These are phyloP conservation scores for Nemopilema nomurai DNA, from an alignment of 30 jellyfish, hydroid and myxozoan genomes.

Conservation along the genomic window DNA sequence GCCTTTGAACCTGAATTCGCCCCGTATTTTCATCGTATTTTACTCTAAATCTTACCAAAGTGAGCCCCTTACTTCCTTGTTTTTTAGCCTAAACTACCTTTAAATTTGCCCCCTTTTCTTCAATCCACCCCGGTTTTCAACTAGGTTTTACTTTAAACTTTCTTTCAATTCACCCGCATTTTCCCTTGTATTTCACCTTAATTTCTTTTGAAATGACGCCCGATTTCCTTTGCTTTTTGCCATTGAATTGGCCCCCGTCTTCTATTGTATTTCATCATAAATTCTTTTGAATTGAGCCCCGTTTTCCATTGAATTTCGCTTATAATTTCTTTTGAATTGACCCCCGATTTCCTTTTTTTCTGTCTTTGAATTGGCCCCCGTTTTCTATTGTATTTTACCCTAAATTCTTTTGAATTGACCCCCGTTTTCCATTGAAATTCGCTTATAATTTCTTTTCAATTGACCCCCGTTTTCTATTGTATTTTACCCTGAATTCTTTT, in stretches of 20 bases:
- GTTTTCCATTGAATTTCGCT: neutral
- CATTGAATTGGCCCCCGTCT: no score
- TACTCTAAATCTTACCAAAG: no score
- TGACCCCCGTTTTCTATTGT: neutral
- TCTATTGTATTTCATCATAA: neutral
- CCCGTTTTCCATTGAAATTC: neutral
- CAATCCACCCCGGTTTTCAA: neutral
- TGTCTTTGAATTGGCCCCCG: neutral
- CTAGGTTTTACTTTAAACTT: neutral
- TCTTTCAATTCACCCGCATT: neutral
- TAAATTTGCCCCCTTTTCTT: neutral
- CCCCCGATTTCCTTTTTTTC: neutral
- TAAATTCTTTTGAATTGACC: neutral
- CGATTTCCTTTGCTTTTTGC: no score
- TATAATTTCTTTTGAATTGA: no score
- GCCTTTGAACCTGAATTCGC: no score
- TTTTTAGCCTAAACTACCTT: no score
- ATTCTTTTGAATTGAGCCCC: neutral
- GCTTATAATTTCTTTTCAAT: neutral
- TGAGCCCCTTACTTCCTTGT: no score
- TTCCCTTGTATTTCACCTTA: neutral
- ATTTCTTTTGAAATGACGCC: neutral
- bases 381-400: neutral
- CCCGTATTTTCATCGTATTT: no score
- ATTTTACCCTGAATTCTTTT: neutral